Evolutionary conservation across 1,140 invertebrate genomes (phyloP), one percentile per base, ranked within the genome.

Genomic region (Drosophila bocqueti): DNA sequence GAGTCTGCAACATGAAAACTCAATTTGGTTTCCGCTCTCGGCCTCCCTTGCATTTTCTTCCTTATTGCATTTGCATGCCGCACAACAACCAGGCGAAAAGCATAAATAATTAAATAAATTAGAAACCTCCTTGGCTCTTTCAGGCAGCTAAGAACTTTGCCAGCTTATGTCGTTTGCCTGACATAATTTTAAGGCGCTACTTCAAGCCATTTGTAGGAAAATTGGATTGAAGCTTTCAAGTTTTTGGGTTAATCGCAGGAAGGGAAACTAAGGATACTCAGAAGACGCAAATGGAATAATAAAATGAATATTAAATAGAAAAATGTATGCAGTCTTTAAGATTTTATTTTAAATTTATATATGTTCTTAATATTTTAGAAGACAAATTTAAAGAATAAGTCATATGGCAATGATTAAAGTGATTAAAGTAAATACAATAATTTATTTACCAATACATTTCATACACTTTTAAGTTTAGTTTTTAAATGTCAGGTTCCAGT

Each of bases 31-130:
- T 45, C 34, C 18, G 59, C 49, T 31, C 66, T 26, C 8, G 29
- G 59, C 59, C 47, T 40, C 2, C 9, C 47, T 34, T 62, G 71
- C 57, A 74, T 2, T 36, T 15, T 45, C 13, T 24, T 43, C 21
- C 43, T 64, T 75, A 75, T 75, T 75, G 71, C 59, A 75, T 75
- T 75, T 75, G 71, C 72, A 75, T 75, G 50, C 36, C 40, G 26
- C 18, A 54, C 46, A 40, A 47, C 38, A 47, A 47, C 31, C 42
- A 43, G 21, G 36, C 34, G 2, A 42, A 73, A 34, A 72, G 55
- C 71, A 61, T 73, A 61, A 72, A 73, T 73, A 73, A 73, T 73
- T 73, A 52, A 73, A 52, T 73, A 73, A 61, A 73, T 73, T 72
- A 61, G 31, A 42, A 40, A 15, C 36, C 43, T 61, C 16, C 46